Conservation (phyloP, 1,140 invertebrate genomes). For the Calosoma granatense region DNA sequence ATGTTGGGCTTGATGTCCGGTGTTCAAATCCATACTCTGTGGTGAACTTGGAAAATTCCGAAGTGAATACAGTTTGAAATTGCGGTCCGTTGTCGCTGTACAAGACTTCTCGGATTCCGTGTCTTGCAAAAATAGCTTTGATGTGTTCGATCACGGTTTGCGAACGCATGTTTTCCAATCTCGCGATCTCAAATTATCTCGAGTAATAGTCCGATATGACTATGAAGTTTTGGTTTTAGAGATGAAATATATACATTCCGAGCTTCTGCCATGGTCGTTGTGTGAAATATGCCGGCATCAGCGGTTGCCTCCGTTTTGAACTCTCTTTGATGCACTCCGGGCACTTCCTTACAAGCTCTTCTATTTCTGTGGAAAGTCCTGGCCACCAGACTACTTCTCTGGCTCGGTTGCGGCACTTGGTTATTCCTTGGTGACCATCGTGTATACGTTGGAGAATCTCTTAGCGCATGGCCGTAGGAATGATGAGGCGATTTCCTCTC, state of each 20-base stretch:
- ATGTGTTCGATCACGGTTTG: too few species aligned
- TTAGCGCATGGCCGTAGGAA: neutral
- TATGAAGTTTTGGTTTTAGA: neutral
- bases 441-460: neutral
- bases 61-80: neutral
- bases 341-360: neutral
- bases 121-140: neutral
- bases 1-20: neutral
- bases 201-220: neutral
- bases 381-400: neutral
- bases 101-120: neutral
- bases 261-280: neutral
- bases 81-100: neutral
- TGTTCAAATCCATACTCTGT: neutral
- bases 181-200: neutral
- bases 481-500: neutral
- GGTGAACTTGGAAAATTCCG: neutral
- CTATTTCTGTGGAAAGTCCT: neutral
- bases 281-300: neutral
- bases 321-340: neutral
- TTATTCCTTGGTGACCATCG: neutral
- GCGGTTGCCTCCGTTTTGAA: neutral
- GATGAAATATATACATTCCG: neutral
- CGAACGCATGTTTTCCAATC: neutral
- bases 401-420: neutral